Evolutionary conservation across 2,888 invertebrate species (phyloP), one percentile per base, ranked within the genome.

Genomic region (Oligia latruncula): DNA sequence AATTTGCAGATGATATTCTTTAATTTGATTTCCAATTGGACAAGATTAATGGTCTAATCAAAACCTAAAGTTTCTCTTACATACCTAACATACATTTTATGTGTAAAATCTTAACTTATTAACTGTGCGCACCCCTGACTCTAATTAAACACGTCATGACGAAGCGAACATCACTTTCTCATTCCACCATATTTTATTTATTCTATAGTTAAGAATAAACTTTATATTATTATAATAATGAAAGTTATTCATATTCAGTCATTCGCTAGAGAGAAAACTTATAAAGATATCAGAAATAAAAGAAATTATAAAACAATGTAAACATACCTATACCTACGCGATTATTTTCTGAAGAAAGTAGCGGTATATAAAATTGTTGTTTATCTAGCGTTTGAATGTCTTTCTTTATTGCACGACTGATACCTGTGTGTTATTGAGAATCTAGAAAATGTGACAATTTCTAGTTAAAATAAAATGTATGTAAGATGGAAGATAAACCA

Each of bases 261-360:
- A 49, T 9, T 13, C n/a, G 40, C 64, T 66, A 65, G 60, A 71
- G 81, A 77, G 83, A 84, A 84, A 84, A 74, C 73, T 84, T 74
- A n/a, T 66, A 43, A 79, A 80, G 13, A 65, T 80, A 75, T 78
- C 52, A 78, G 52, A 46, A 71, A 71, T 65, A 70, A 76, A 84
- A 75, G 35, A 80, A 71, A 71, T 73, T 72, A 1, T 73, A 43
- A 49, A 80, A 76, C 75, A 70, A 65, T 60, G 49, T 73, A 72
- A 46, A 62, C 17, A 23, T 9, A 68, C 40, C 40, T 40, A 35
- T 35, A 35, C 35, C 4, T 29, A 46, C 68, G 64, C 62, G 75
- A 68, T 82, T 78, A 78, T 78, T 75, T 64, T 75, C 68, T 58
- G 62, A 75, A 29, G 82, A 80, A 80, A 75, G 82, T 75, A 68